These are phyloP conservation scores for Heterotis niloticus DNA, from an alignment of 2,113 vertebrate species.

Conservation along the genomic window DNA sequence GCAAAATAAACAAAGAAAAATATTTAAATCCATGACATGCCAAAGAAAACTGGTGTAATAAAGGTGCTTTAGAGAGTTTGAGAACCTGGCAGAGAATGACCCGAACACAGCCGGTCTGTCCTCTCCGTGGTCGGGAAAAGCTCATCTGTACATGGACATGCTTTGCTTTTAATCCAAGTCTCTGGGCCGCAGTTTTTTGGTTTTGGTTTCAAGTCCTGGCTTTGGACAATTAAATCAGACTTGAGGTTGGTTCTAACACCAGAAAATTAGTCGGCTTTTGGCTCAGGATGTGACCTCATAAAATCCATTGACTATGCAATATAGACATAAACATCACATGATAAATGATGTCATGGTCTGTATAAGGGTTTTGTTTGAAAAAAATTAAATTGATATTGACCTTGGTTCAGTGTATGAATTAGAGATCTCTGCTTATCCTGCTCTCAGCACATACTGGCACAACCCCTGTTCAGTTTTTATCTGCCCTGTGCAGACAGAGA, in stretches of 20 bases:
- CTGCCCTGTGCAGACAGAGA: background rate
- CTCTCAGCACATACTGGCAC: background rate
- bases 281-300: background rate
- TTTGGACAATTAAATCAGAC: background rate
- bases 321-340: background rate
- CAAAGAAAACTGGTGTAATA: too few species aligned
- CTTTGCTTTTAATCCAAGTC: background rate
- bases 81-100: background rate
- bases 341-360: background rate
- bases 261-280: background rate
- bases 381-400: slow-evolving; percentile 1
- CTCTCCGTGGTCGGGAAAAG: background rate
- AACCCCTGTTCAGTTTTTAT: background rate
- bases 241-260: slow-evolving; percentile 6
- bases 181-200: background rate
- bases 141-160: background rate
- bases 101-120: background rate
- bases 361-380: background rate
- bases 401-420: background rate
- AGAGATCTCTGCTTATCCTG: background rate
- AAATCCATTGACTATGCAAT: background rate
- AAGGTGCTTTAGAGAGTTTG: too few species aligned
- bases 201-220: background rate
- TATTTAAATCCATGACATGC: too few species aligned
- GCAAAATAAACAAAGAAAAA: background rate